Evolutionary conservation across 2,113 vertebrate genomes (phyloP).

Genomic region (Oryctolagus cuniculus): DNA sequence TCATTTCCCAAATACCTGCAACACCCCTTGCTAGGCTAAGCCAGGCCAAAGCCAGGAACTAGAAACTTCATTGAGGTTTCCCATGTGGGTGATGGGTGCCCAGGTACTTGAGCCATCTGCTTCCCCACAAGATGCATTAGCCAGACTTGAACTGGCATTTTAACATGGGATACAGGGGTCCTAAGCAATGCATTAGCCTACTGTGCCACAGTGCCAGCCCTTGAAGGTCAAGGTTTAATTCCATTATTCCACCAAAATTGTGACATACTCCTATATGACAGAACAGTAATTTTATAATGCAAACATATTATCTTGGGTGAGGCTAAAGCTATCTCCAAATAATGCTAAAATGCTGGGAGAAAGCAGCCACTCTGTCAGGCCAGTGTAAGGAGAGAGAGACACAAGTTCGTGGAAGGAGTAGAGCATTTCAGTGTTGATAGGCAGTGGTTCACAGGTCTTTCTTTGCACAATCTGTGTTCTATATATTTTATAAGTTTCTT

Average conservation of each 20-base stretch:
- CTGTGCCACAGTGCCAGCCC: no score
- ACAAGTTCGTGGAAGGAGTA: not conserved
- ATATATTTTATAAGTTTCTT: not conserved
- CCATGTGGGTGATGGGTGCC: no score
- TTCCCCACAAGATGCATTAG: no score
- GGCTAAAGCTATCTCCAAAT: not conserved
- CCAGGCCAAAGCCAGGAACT: no score
- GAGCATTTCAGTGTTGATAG: not conserved
- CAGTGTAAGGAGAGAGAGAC: not conserved
- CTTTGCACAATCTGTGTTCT: not conserved
- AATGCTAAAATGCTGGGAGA: not conserved
- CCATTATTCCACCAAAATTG: no score
- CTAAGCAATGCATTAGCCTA: no score
- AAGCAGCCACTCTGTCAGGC: not conserved
- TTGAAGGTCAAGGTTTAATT: not conserved
- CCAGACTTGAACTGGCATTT: no score
- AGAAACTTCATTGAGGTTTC: no score
- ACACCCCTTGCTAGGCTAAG: no score
- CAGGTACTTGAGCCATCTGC: no score
- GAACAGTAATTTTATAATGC: not conserved
- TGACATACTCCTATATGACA: not conserved
- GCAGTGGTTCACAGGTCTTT: not conserved
- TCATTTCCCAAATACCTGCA: no score
- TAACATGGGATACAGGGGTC: no score
- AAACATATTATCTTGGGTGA: not conserved